Evolutionary conservation across 2,888 invertebrate genomes (phyloP).

Genomic region (Brachyptera risi): DNA sequence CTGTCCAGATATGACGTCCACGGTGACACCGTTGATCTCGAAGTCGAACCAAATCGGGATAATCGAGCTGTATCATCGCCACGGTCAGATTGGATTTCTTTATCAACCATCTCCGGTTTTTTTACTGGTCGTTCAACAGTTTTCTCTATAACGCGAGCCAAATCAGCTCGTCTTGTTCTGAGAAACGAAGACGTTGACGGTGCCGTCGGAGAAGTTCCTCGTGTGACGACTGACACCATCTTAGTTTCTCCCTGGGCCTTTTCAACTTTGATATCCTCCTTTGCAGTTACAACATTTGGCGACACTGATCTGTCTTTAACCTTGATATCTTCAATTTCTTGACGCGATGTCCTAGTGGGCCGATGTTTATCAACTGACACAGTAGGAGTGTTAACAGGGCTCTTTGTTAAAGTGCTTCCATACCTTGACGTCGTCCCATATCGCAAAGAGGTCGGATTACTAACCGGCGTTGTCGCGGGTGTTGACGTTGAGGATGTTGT

Average conservation of each 20-base stretch:
- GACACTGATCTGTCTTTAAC: not conserved
- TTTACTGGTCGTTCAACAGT: slow-evolving; percentile 57
- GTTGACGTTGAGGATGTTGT: slow-evolving; percentile 23
- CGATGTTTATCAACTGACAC: slow-evolving; percentile 18
- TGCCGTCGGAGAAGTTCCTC: slow-evolving; percentile 75
- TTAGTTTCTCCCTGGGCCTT: slow-evolving; percentile 13
- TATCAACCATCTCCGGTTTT: slow-evolving; percentile 58
- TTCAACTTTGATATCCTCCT: not conserved
- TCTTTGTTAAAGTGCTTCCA: not conserved
- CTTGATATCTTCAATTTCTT: not conserved
- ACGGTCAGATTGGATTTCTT: slow-evolving; percentile 69
- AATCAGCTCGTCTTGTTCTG: slow-evolving; percentile 64
- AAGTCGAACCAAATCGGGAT: slow-evolving; percentile 56
- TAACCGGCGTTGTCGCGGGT: slow-evolving; percentile 24
- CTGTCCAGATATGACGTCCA: slow-evolving; percentile 60
- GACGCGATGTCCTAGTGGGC: slow-evolving; percentile 23
- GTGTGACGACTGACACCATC: slow-evolving; percentile 59
- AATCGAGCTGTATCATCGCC: slow-evolving; percentile 64
- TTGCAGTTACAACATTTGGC: not conserved
- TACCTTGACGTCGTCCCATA: slow-evolving; percentile 35
- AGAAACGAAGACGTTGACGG: slow-evolving; percentile 59
- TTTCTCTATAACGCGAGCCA: slow-evolving; percentile 68
- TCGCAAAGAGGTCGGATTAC: slow-evolving; percentile 30
- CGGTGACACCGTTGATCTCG: slow-evolving; percentile 52
- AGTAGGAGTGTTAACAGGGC: not conserved